Conservation (phyloP, 2,113 vertebrate species). For the Planiliza haematocheilus region DNA sequence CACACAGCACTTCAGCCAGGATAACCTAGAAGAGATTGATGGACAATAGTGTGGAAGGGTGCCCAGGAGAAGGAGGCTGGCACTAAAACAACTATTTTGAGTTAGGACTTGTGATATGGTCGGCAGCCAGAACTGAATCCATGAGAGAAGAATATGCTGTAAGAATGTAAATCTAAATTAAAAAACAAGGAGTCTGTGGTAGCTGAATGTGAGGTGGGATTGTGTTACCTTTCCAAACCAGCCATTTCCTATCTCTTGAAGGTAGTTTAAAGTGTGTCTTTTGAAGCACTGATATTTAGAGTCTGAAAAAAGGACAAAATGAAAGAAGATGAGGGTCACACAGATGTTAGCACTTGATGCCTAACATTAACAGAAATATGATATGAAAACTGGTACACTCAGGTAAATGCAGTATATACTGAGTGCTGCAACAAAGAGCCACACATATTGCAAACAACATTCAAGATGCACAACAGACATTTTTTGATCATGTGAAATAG, state of each 20-base stretch:
- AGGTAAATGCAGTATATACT: neutral
- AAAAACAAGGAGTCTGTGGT: neutral
- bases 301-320: slow-evolving; percentile 69
- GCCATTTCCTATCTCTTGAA: slow-evolving; percentile 93
- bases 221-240: slow-evolving; percentile 93
- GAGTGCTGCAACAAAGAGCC: no score
- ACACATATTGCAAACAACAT: no score
- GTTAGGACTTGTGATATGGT: slow-evolving; percentile 29
- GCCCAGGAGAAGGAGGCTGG: slow-evolving; percentile 10
- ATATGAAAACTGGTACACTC: neutral
- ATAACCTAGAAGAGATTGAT: slow-evolving; percentile 85
- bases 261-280: slow-evolving; percentile 91
- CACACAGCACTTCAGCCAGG: slow-evolving; percentile 92
- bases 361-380: slow-evolving; percentile 6
- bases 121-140: slow-evolving; percentile 15
- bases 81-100: slow-evolving; percentile 35
- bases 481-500: no score
- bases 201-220: neutral
- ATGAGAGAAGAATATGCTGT: neutral
- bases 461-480: neutral
- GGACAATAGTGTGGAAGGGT: slow-evolving; percentile 16
- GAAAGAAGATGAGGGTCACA: slow-evolving; percentile 30
- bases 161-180: neutral
- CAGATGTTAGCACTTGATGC: neutral
- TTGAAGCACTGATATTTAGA: slow-evolving; percentile 87